Percentiles rank a stretch among this genome's conserved stretches.
Conservation (phyloP, 2,888 invertebrate genomes). For the Sphecodes monilicornis region DNA sequence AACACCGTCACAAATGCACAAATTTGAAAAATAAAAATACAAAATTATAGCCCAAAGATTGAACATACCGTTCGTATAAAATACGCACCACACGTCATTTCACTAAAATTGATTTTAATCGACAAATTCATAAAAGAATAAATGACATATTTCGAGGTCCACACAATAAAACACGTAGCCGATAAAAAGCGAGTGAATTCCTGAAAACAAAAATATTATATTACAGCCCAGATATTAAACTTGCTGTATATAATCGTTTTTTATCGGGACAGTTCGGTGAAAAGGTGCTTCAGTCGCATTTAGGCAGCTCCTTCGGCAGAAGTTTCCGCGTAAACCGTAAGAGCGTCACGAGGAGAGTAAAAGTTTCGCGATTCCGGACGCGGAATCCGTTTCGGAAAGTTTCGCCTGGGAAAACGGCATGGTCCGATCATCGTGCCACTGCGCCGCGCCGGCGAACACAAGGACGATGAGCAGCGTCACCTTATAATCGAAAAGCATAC, state of each 20-base stretch:
- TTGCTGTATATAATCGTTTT: not conserved
- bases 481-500: slow-evolving; percentile 61
- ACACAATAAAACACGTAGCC: not conserved
- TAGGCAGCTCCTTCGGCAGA: not conserved
- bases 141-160: not conserved
- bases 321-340: slow-evolving; percentile 1
- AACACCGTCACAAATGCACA: no score
- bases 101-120: no score
- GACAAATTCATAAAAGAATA: not conserved
- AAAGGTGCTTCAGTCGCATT: not conserved
- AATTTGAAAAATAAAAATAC: not conserved
- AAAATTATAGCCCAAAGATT: no score
- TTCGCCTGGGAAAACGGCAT: not conserved
- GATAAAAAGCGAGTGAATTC: not conserved
- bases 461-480: slow-evolving; percentile 9
- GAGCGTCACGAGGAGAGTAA: not conserved
- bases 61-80: no score
- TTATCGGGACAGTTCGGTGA: not conserved
- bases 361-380: not conserved
- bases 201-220: not conserved
- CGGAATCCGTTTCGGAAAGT: not conserved
- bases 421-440: not conserved
- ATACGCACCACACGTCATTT: no score
- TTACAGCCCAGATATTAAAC: not conserved
- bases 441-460: not conserved